phyloP scores from a whole-genome alignment of 2,113 vertebrate species.

The Piprites chloris region DNA sequence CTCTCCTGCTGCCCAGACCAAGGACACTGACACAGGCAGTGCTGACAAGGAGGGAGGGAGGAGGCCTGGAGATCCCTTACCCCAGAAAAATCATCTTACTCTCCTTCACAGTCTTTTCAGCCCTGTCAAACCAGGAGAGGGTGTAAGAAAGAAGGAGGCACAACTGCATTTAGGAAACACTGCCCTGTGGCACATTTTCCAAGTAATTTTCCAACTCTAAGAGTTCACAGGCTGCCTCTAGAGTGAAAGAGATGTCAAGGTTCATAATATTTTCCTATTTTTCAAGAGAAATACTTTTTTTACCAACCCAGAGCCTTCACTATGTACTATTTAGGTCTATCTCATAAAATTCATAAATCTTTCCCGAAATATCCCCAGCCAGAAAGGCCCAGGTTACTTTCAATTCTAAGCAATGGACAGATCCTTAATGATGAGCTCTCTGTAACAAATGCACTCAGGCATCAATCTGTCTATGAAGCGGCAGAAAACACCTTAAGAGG shows the following conservation, averaged over 20 bases:
- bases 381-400: not conserved
- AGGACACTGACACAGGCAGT: not conserved
- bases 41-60: not conserved
- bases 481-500: conserved; percentile 29
- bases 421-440: conserved; percentile 23
- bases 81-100: not conserved
- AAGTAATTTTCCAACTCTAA: not conserved
- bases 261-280: not conserved
- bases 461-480: conserved; percentile 35
- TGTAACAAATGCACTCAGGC: not conserved
- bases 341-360: conserved; percentile 7
- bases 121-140: not conserved
- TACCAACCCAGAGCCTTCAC: not conserved
- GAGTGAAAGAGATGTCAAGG: not conserved
- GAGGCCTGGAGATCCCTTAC: not conserved
- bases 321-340: not conserved
- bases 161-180: not conserved
- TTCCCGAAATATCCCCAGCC: not conserved
- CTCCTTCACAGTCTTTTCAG: not conserved
- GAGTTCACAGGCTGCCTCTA: not conserved
- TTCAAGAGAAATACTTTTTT: not conserved
- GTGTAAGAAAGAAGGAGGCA: not conserved
- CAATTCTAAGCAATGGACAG: conserved; percentile 14
- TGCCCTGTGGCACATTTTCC: not conserved
- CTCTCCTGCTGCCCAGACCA: fast-evolving